Evolutionary conservation across 2,888 invertebrate genomes (phyloP), one percentile per base, ranked within the genome.

Genomic region (Phengaris alcon): DNA sequence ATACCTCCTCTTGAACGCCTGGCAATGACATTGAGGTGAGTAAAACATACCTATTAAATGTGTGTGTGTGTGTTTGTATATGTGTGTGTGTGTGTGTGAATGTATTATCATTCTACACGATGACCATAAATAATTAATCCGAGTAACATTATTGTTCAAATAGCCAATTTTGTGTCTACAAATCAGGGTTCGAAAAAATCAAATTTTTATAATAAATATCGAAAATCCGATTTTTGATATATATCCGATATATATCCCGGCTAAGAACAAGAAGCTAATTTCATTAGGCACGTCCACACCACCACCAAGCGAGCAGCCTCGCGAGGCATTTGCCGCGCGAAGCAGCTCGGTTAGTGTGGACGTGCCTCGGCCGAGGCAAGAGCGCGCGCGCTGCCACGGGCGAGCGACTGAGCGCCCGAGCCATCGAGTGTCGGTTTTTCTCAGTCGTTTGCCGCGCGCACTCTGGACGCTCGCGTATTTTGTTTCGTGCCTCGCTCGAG

Each of bases 311-410:
- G 35, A 64, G 64, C 35, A 64, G 64, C 64, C 64, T 64, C 64
- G 22, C 15, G 95, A 93, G 74, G 95, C 95, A 82, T 94, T 94
- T 74, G 93, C 94, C 48, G 95, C 90, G 22, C 75, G 76, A 35
- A 35, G 79, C 76, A 69, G 74, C 76, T 69, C 74, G 75, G 72
- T 76, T 64, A 74, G 74, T 76, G 73, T 75, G 73, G 74, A 75
- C 77, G 76, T 76, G 76, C 76, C 73, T 70, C 76, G 75, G 69
- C 75, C 74, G 77, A 77, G 75, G 75, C 64, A 76, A 75, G 75
- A 22, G 0, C 76, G 76, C 75, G 68, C 69, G 75, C 75, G 57
- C 76, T 64, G 76, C 76, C 64, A 22, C 76, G 73, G 76, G 77
- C 69, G 64, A 76, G 75, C 75, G 76, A 13, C 13, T 6, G 13